Evolutionary conservation across 2,888 invertebrate genomes (phyloP).

Genomic region (Dryococelus australis): DNA sequence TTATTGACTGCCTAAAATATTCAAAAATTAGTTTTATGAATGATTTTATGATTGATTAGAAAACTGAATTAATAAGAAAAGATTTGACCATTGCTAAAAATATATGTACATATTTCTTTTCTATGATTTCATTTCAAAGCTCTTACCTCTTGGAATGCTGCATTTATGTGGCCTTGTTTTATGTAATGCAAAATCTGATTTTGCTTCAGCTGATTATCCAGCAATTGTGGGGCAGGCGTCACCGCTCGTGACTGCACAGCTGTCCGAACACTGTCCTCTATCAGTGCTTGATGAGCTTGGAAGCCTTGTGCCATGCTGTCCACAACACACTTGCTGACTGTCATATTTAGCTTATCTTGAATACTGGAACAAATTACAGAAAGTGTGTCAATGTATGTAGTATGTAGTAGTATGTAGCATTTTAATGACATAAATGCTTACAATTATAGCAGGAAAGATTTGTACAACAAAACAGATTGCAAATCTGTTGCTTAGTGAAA

Average conservation of each 20-base stretch:
- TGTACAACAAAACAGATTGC: too few species aligned
- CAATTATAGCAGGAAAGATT: too few species aligned
- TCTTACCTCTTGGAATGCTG: conserved; percentile 78
- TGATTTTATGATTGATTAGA: too few species aligned
- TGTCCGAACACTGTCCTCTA: conserved; percentile 66
- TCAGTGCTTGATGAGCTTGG: conserved; percentile 66
- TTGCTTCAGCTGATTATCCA: conserved; percentile 68
- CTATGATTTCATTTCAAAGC: background rate
- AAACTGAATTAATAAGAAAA: too few species aligned
- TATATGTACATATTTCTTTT: too few species aligned
- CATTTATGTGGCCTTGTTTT: conserved; percentile 77
- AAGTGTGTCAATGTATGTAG: conserved; percentile 23
- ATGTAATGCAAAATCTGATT: conserved; percentile 75
- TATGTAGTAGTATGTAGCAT: too few species aligned
- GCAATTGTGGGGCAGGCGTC: conserved; percentile 73
- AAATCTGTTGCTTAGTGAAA: too few species aligned
- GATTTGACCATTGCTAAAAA: too few species aligned
- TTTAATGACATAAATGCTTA: too few species aligned
- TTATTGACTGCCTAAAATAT: too few species aligned
- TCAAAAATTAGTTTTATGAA: too few species aligned
- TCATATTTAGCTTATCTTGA: conserved; percentile 55
- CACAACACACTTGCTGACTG: conserved; percentile 57
- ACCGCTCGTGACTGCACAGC: conserved; percentile 75
- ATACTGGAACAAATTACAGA: conserved; percentile 56
- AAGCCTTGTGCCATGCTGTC: conserved; percentile 61